Conservation (phyloP, 2,888 invertebrate genomes). For the Drosophila dives region DNA sequence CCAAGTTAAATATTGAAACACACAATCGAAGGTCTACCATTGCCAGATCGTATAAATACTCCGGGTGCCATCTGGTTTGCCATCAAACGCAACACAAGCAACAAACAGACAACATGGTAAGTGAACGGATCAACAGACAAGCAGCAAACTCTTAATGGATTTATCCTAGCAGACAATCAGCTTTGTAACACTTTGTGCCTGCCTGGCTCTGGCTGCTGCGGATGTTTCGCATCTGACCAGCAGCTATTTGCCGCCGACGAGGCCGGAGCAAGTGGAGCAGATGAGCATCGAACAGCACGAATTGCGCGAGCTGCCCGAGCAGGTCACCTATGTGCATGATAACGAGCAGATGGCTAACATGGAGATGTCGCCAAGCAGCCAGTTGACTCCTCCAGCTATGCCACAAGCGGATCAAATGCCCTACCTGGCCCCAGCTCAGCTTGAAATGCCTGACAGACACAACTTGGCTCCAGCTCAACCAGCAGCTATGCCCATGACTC, state of each 20-base stretch:
- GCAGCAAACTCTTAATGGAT: conserved; percentile 4
- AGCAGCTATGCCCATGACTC: conserved; percentile 45
- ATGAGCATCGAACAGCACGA: conserved; percentile 78
- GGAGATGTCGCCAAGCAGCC: conserved; percentile 64
- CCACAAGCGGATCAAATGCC: conserved; percentile 38
- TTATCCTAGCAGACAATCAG: conserved; percentile 49
- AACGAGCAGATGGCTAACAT: conserved; percentile 49
- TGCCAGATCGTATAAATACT: conserved; percentile 61
- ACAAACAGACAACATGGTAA: conserved; percentile 67
- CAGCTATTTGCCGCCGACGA: conserved; percentile 71
- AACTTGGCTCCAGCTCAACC: conserved; percentile 44
- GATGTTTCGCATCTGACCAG: conserved; percentile 76
- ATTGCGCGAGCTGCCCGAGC: conserved; percentile 75
- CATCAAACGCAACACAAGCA: conserved; percentile 56
- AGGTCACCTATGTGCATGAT: conserved; percentile 71
- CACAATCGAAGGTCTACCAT: conserved; percentile 60
- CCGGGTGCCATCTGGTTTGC: conserved; percentile 25
- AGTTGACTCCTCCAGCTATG: conserved; percentile 62
- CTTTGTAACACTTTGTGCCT: conserved; percentile 51
- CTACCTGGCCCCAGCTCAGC: conserved; percentile 62
- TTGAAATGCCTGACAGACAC: conserved; percentile 14
- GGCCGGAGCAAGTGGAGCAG: conserved; percentile 66
- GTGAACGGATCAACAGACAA: conserved; percentile 20
- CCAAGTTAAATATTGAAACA: conserved; percentile 60
- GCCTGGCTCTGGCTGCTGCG: conserved; percentile 56